Base-by-base conservation (phyloP, 2,113 vertebrate species). In the Prunella himalayana region DNA sequence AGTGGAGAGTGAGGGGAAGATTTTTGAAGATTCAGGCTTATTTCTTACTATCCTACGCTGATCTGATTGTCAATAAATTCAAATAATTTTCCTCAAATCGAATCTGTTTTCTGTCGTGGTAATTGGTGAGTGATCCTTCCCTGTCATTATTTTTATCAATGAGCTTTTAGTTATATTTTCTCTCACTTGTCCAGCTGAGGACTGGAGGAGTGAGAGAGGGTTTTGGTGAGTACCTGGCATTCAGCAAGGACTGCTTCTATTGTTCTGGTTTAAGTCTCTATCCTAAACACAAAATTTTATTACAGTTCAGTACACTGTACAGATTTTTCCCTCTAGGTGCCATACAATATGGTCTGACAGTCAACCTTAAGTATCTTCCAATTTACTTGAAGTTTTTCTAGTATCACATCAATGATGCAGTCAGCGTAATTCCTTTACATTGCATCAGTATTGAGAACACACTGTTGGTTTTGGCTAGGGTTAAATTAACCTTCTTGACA, bases 401-500 rank as follows among this genome's bases (percentile, higher is more conserved):
- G 51, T 41, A 69, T 42, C 27, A 83, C 19, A 5, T 93, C 94
- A 93, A 24, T 56, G 60, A 96, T 47, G 89, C 73, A 90, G 76
- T 85, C 76, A 89, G 78, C 80, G 70, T 56, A 91, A 57, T 88
- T 94, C 68, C 89, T 96, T 91, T 65, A 90, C 22, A 53, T 16
- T 83, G 65, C 79, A 88, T 88, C 70, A 95, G 50, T 94, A 95
- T n/a, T 94, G 91, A 97, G 75, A 97, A 97, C 82, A 84, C 42
- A 27, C 14, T 50, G 35, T 15, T 65, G 14, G 15, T 42, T 88
- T 72, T 65, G 44, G 33, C 27, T 50, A 30, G 25, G 14, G 9
- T 35, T 71, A 61, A 72, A 35, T 44, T 35, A 56, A 42, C 22
- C 8, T 42, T 63, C 42, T 25, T 65, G 37, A 42, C 4, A 50